Evolutionary conservation across 2,888 invertebrate species (phyloP).

Genomic region (Chrysopilus asiliformis): DNA sequence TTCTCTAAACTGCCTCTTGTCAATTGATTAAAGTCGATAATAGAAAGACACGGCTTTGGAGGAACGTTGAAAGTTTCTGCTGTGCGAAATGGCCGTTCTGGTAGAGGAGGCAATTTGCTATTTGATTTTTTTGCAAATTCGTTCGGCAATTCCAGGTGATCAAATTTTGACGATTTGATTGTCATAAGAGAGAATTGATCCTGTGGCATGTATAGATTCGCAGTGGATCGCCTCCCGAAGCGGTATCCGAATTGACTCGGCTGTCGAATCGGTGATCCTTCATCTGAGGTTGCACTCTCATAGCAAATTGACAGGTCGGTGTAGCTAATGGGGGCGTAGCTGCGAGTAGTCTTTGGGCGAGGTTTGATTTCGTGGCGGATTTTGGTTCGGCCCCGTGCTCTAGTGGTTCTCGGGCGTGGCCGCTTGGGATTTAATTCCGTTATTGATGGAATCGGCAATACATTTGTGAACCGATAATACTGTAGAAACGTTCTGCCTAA

Average conservation of each 20-base stretch:
- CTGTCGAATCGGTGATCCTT: conserved; percentile 32
- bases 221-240: conserved; percentile 17
- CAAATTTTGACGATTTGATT: conserved; percentile 25
- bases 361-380: conserved; percentile 34
- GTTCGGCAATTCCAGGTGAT: conserved; percentile 21
- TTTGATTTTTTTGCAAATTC: conserved; percentile 16
- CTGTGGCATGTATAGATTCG: conserved; percentile 17
- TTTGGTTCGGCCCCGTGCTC: conserved; percentile 30
- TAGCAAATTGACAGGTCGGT: conserved; percentile 42
- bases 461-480: conserved; percentile 64
- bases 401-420: conserved; percentile 30
- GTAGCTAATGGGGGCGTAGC: conserved; percentile 40
- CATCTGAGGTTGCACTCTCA: conserved; percentile 39
- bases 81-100: conserved; percentile 13
- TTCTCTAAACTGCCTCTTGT: conserved; percentile 46
- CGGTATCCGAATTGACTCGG: conserved; percentile 25
- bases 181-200: conserved; percentile 31
- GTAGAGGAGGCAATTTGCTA: conserved; percentile 14
- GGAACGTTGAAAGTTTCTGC: conserved; percentile 31
- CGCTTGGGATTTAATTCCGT: conserved; percentile 32
- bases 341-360: conserved; percentile 38
- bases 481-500: conserved; percentile 62
- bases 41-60: conserved; percentile 51
- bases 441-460: conserved; percentile 41
- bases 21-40: conserved; percentile 59